phyloP scores from a whole-genome alignment of 2,888 invertebrate species.

The Napeogenes inachia region DNA sequence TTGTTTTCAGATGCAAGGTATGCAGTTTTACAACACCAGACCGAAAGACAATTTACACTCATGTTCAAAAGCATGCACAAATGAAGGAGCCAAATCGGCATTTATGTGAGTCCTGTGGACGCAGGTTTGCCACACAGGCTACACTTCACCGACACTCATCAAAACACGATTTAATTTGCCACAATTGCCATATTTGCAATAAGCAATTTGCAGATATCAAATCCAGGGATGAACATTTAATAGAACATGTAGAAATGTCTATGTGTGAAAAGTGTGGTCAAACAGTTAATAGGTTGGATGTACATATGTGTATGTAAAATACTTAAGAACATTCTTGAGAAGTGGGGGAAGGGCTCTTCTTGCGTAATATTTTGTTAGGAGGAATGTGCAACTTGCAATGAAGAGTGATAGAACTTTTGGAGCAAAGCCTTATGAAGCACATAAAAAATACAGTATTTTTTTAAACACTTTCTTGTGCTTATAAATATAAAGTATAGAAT shows the following conservation, averaged over 20 bases:
- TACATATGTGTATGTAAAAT: conserved; percentile 45
- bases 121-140: conserved; percentile 55
- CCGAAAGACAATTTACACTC: conserved; percentile 76
- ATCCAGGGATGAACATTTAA: conserved; percentile 44
- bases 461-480: too few relatives aligned
- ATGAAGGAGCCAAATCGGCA: conserved; percentile 45
- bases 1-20: conserved; percentile 71
- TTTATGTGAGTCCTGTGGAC: conserved; percentile 67
- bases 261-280: conserved; percentile 69
- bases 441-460: too few relatives aligned
- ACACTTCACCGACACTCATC: conserved; percentile 53
- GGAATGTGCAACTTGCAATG: too few relatives aligned
- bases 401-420: too few relatives aligned
- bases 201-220: conserved; percentile 43
- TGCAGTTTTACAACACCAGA: conserved; percentile 77
- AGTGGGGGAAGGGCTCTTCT: too few relatives aligned
- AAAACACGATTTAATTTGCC: conserved; percentile 49
- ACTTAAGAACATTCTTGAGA: neutral
- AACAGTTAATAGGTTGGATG: conserved; percentile 44
- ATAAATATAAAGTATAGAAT: too few relatives aligned
- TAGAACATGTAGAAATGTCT: conserved; percentile 47
- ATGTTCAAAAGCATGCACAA: conserved; percentile 74
- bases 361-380: too few relatives aligned
- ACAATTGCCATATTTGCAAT: conserved; percentile 41
- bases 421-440: too few relatives aligned